These are phyloP conservation scores for Olivierus martensii DNA, from an alignment of 1,140 invertebrate genomes.

Conservation along the genomic window DNA sequence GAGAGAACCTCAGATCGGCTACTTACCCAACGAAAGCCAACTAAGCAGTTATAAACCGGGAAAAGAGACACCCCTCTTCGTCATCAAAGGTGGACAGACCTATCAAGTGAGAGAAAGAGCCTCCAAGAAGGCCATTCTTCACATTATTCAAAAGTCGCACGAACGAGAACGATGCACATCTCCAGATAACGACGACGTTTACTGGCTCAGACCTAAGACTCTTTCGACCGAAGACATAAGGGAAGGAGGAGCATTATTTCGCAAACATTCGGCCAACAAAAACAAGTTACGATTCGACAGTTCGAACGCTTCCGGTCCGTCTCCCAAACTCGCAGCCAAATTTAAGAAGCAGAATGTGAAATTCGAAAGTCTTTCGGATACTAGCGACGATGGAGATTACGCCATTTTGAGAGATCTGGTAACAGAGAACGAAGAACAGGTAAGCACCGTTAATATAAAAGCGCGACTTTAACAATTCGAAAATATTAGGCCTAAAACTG, in stretches of 20 bases:
- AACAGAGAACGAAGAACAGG: too few species aligned
- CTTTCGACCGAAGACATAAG: slow-evolving; percentile 30
- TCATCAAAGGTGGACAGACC: slow-evolving; percentile 52
- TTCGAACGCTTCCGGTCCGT: not conserved
- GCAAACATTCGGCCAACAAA: too few species aligned
- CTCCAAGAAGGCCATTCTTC: slow-evolving; percentile 53
- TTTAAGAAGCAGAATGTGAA: not conserved
- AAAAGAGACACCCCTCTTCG: slow-evolving; percentile 41
- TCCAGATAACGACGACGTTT: slow-evolving; percentile 46
- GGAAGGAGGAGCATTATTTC: too few species aligned
- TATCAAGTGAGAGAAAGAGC: slow-evolving; percentile 49
- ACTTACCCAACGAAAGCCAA: too few species aligned
- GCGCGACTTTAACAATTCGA: too few species aligned
- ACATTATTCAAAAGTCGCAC: slow-evolving; percentile 44
- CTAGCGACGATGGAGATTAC: not conserved
- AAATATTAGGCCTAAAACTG: too few species aligned
- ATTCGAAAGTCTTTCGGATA: not conserved
- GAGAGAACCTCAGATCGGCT: not conserved
- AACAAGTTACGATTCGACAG: not conserved
- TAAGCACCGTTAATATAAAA: too few species aligned
- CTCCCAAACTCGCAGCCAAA: not conserved
- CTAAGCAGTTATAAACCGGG: not conserved
- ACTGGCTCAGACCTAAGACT: slow-evolving; percentile 55
- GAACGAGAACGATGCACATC: slow-evolving; percentile 26
- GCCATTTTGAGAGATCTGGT: not conserved